Evolutionary conservation across 1,140 invertebrate species (phyloP).

Genomic region (Halesus radiatus): DNA sequence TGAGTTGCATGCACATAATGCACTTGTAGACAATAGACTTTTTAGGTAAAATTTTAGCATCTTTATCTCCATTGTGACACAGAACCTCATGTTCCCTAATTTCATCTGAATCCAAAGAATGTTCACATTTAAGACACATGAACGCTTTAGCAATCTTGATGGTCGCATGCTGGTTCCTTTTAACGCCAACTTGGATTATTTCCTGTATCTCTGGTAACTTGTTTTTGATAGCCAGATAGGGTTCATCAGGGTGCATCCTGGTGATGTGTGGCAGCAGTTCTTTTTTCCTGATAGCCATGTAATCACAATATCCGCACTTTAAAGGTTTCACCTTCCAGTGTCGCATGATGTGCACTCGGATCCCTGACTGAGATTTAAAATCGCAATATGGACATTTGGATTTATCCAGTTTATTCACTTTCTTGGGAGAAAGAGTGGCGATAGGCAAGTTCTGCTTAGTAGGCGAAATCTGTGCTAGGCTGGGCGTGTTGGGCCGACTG

Average conservation of each 20-base stretch:
- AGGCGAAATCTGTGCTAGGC: neutral
- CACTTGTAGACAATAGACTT: slow-evolving; percentile 34
- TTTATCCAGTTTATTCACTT: neutral
- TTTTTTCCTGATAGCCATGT: slow-evolving; percentile 1
- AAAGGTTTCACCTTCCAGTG: slow-evolving; percentile 45
- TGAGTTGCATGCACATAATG: slow-evolving; percentile 22
- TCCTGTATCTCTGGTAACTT: slow-evolving; percentile 36
- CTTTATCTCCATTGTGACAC: slow-evolving; percentile 1
- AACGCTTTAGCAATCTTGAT: neutral
- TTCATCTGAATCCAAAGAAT: slow-evolving; percentile 5
- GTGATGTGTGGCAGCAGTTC: slow-evolving; percentile 26
- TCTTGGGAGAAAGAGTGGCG: too few species aligned
- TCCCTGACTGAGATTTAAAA: slow-evolving; percentile 5
- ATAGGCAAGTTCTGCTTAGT: too few species aligned
- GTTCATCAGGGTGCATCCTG: neutral
- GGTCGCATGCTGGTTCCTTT: neutral
- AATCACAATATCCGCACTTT: slow-evolving; percentile 41
- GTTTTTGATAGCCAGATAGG: slow-evolving; percentile 17
- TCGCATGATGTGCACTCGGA: slow-evolving; percentile 26
- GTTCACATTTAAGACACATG: slow-evolving; percentile 44
- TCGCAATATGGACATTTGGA: slow-evolving; percentile 39
- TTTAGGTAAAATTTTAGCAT: slow-evolving; percentile 34
- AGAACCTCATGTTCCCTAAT: slow-evolving; percentile 1
- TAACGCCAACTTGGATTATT: neutral
- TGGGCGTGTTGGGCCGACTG: neutral